Conservation (phyloP, 2,797 vertebrate genomes). For the Leontocebus nigricollis region DNA sequence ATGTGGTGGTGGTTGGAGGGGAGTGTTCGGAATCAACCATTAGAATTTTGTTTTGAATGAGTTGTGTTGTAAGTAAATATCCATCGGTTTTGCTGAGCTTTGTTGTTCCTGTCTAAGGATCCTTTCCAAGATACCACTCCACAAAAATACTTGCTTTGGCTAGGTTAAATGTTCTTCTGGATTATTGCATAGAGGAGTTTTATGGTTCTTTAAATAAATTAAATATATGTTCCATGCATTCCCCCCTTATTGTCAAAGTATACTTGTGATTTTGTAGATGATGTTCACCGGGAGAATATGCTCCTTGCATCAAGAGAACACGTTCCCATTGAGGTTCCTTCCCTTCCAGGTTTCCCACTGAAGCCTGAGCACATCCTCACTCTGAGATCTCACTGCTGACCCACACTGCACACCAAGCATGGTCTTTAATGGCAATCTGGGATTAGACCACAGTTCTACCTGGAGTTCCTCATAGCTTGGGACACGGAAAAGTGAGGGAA, state of each 20-base stretch:
- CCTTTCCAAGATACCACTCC: neutral
- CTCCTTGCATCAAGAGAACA: neutral
- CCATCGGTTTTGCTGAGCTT: neutral
- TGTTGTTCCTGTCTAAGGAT: neutral
- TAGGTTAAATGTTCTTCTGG: neutral
- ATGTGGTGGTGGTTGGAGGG: neutral
- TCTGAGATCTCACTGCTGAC: neutral
- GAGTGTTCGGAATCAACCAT: neutral
- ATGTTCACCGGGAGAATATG: neutral
- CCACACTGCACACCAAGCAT: neutral
- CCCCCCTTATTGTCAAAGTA: neutral
- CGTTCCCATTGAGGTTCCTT: neutral
- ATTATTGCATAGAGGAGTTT: neutral
- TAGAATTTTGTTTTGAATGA: neutral
- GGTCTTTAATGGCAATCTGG: neutral
- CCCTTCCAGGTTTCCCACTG: neutral
- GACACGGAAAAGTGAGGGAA: constrained; percentile 9
- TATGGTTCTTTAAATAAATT: neutral
- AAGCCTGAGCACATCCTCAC: neutral
- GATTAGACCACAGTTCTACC: neutral
- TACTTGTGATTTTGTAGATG: neutral
- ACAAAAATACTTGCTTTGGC: neutral
- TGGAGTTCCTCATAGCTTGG: neutral
- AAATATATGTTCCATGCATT: neutral
- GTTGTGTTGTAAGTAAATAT: neutral